Evolutionary conservation across 1,140 invertebrate species (phyloP).

Genomic region (Latrodectus geometricus): DNA sequence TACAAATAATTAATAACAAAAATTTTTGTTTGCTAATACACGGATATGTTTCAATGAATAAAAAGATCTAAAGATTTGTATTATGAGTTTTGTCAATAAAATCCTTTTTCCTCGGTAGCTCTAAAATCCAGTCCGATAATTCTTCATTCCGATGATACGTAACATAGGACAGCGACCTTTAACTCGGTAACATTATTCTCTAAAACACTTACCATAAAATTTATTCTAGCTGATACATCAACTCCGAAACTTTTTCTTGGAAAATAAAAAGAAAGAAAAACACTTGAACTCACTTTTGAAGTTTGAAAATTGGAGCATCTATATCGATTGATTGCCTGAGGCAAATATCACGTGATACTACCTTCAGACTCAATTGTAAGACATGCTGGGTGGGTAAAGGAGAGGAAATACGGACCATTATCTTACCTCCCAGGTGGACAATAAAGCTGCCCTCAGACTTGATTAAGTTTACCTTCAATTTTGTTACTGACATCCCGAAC

Average conservation of each 20-base stretch:
- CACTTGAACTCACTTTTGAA: conserved; percentile 39
- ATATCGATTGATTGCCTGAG: conserved; percentile 56
- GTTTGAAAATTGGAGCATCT: conserved; percentile 59
- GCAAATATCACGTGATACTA: conserved; percentile 58
- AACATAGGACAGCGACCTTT: background rate
- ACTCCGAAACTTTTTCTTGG: conserved; percentile 37
- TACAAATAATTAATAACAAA: too few relatives aligned
- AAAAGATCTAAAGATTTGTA: too few relatives aligned
- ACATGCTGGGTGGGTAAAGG: background rate
- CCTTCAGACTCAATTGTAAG: conserved; percentile 56
- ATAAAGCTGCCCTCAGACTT: conserved; percentile 61
- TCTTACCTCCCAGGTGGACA: conserved; percentile 60
- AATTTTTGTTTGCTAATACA: too few relatives aligned
- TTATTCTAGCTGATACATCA: conserved; percentile 58
- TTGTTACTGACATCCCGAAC: conserved; percentile 54
- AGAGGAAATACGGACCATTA: conserved; percentile 43
- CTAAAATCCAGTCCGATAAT: background rate
- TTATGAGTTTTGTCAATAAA: too few relatives aligned
- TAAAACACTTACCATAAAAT: conserved; percentile 7
- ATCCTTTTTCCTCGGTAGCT: too few relatives aligned
- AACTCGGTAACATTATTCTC: background rate
- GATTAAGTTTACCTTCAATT: conserved; percentile 63
- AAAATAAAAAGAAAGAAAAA: conserved; percentile 35
- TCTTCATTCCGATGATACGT: background rate
- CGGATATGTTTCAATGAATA: too few relatives aligned